These are phyloP conservation scores for Sebastes vulpes DNA, from an alignment of 2,797 vertebrate genomes.

Conservation along the genomic window DNA sequence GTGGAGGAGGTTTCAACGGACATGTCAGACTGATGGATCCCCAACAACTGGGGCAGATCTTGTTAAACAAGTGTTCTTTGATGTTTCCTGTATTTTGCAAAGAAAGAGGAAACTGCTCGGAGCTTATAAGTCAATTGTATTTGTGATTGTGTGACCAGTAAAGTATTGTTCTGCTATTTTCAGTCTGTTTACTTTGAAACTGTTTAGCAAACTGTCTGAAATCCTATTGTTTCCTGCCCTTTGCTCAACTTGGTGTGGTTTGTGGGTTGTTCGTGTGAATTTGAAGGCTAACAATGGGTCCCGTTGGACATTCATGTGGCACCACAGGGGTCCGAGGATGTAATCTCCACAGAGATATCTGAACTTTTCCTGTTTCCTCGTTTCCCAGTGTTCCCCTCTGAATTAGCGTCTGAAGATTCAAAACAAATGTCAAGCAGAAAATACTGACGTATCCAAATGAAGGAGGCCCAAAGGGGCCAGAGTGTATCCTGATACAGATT, in stretches of 20 bases:
- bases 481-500: constrained; percentile 22
- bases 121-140: not conserved
- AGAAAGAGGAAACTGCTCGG: not conserved
- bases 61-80: constrained; percentile 22
- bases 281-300: constrained; percentile 12
- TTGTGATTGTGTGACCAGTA: not conserved
- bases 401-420: constrained; percentile 10
- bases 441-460: constrained; percentile 22
- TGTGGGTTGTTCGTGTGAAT: not conserved
- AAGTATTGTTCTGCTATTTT: constrained; percentile 2
- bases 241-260: not conserved
- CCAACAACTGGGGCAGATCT: not conserved
- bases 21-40: constrained; percentile 3
- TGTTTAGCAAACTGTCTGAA: not conserved
- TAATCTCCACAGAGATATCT: constrained; percentile 33
- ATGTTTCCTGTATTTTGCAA: not conserved
- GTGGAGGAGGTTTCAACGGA: not conserved
- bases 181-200: constrained; percentile 17
- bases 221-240: constrained; percentile 8
- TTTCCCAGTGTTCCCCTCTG: constrained; percentile 17
- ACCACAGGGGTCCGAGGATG: constrained; percentile 37
- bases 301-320: not conserved
- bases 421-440: constrained; percentile 38
- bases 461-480: not conserved
- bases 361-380: constrained; percentile 57